phyloP scores from a whole-genome alignment of 2,888 invertebrate species.

The Pycnomerus fuliginosus region DNA sequence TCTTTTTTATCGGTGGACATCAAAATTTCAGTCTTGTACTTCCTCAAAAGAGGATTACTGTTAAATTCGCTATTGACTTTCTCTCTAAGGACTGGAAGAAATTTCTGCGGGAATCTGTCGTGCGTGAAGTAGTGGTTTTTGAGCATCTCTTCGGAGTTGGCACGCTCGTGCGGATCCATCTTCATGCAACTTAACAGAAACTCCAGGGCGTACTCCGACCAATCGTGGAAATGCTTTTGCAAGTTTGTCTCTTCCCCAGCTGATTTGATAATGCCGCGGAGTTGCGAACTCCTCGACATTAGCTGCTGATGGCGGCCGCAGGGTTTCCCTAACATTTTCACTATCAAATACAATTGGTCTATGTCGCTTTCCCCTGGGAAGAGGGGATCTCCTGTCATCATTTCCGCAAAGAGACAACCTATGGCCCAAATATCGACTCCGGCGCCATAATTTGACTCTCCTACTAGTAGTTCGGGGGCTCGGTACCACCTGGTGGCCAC shows the following conservation, averaged over 20 bases:
- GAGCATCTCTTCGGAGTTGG: slow-evolving; percentile 63
- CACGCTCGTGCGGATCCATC: slow-evolving; percentile 67
- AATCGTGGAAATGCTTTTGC: slow-evolving; percentile 50
- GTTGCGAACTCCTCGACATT: slow-evolving; percentile 52
- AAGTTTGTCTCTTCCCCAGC: slow-evolving; percentile 36
- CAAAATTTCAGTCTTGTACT: slow-evolving; percentile 47
- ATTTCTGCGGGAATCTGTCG: slow-evolving; percentile 66
- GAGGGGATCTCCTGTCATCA: slow-evolving; percentile 82
- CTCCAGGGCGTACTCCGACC: slow-evolving; percentile 52
- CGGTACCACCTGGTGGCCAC: slow-evolving; percentile 86
- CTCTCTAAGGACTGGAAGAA: slow-evolving; percentile 64
- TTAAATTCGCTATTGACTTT: slow-evolving; percentile 65
- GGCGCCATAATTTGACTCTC: slow-evolving; percentile 71
- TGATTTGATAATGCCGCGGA: slow-evolving; percentile 50
- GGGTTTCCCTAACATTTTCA: slow-evolving; percentile 67
- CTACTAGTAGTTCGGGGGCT: slow-evolving; percentile 82
- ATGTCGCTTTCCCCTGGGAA: slow-evolving; percentile 90
- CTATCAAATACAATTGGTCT: slow-evolving; percentile 82
- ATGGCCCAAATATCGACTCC: slow-evolving; percentile 87
- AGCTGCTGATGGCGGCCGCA: slow-evolving; percentile 53
- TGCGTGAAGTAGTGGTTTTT: slow-evolving; percentile 65
- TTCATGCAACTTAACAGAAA: slow-evolving; percentile 56
- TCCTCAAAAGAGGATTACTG: slow-evolving; percentile 55
- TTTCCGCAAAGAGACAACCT: slow-evolving; percentile 81
- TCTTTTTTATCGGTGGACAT: slow-evolving; percentile 48